phyloP scores from a whole-genome alignment of 2,113 vertebrate species.

The Colinus virginianus region DNA sequence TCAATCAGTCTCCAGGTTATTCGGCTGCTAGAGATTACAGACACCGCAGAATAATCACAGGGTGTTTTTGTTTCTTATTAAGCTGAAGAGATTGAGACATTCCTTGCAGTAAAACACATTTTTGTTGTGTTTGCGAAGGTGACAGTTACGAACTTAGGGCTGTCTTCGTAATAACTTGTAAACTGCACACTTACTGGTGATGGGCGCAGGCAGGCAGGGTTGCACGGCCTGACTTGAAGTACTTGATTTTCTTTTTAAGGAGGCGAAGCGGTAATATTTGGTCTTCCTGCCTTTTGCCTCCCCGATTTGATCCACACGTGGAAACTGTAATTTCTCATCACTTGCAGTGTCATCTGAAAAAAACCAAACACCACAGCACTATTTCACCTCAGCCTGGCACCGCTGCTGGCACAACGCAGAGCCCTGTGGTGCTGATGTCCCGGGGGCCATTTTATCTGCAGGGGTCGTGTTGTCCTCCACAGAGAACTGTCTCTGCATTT shows the following conservation, averaged over 20 bases:
- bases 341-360: not conserved
- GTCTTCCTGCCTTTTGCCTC: not conserved
- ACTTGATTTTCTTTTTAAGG: not conserved
- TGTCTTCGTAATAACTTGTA: not conserved
- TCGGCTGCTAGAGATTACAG: conserved; percentile 36
- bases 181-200: not conserved
- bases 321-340: not conserved
- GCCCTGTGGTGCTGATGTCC: not conserved
- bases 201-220: not conserved
- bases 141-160: accelerated
- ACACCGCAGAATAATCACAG: not conserved
- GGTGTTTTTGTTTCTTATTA: not conserved
- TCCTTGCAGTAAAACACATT: not conserved
- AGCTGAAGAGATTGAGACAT: not conserved
- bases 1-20: conserved; percentile 48
- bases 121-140: not conserved
- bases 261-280: not conserved
- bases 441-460: not conserved
- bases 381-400: not conserved
- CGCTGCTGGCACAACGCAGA: not conserved
- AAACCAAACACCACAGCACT: not conserved
- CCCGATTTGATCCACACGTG: not conserved
- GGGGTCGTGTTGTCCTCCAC: not conserved
- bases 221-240: conserved; percentile 5
- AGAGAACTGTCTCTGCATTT: not conserved